These are phyloP conservation scores for Orthochromis indermauri DNA, from an alignment of 2,113 vertebrate species.

Conservation along the genomic window DNA sequence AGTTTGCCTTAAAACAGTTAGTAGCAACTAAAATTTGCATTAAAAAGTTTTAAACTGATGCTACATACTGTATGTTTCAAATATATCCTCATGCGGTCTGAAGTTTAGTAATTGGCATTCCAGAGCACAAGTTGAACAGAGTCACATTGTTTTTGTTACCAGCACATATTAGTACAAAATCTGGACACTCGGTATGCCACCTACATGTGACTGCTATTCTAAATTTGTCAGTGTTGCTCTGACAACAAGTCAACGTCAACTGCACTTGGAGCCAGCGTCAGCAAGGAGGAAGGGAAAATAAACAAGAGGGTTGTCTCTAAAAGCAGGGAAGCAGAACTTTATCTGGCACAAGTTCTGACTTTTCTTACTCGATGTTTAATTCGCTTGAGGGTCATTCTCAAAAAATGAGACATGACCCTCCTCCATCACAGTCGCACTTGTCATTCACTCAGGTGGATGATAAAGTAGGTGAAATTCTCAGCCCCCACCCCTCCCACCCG, in stretches of 20 bases:
- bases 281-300: not conserved
- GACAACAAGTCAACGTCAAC: not conserved
- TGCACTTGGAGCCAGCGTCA: not conserved
- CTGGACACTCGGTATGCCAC: not conserved
- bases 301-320: not conserved
- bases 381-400: not conserved
- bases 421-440: not conserved
- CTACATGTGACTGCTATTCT: not conserved
- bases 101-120: not conserved
- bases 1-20: not conserved
- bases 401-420: not conserved
- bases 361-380: fast-evolving
- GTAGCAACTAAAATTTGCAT: not conserved
- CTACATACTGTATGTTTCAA: not conserved
- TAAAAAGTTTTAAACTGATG: not conserved
- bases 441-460: not conserved
- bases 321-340: not conserved
- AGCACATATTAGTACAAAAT: not conserved
- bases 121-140: not conserved
- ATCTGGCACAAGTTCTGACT: not conserved
- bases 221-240: not conserved
- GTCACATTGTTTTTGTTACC: not conserved
- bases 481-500: not conserved
- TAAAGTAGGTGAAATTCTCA: not conserved
- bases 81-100: not conserved